Conservation (phyloP, 92 coral and sea anemone species). For the Zoanthus sansibaricus region DNA sequence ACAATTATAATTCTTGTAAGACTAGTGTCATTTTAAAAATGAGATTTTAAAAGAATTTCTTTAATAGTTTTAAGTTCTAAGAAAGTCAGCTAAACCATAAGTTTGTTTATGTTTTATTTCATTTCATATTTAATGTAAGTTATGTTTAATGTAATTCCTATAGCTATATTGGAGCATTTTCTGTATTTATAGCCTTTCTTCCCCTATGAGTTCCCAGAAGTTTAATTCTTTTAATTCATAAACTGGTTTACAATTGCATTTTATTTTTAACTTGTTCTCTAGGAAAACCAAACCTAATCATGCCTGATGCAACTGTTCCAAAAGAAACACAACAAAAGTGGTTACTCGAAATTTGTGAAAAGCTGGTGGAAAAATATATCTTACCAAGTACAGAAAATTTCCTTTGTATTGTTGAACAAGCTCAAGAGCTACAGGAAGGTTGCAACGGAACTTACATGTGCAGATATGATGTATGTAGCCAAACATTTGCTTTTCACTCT, state of each 20-base stretch:
- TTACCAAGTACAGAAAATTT: conserved; percentile 2
- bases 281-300: conserved; percentile 11
- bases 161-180: background rate
- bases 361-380: conserved; percentile 4
- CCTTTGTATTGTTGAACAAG: conserved; percentile 4
- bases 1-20: background rate
- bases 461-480: conserved; percentile 1
- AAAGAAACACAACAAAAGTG: conserved; percentile 1
- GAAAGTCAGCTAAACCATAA: background rate
- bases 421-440: conserved; percentile 2
- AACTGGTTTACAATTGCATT: conserved; percentile 4
- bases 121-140: background rate
- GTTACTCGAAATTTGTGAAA: conserved; percentile 3
- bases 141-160: background rate
- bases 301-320: background rate
- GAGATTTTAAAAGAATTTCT: background rate
- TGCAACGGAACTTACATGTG: background rate
- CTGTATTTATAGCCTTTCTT: background rate
- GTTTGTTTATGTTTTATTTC: background rate
- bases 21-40: background rate
- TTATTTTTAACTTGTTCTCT: background rate
- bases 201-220: background rate
- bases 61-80: conserved; percentile 1
- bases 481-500: conserved; percentile 3
- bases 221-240: background rate